Conservation (phyloP, 2,113 vertebrate genomes). For the Myiozetetes cayanensis region DNA sequence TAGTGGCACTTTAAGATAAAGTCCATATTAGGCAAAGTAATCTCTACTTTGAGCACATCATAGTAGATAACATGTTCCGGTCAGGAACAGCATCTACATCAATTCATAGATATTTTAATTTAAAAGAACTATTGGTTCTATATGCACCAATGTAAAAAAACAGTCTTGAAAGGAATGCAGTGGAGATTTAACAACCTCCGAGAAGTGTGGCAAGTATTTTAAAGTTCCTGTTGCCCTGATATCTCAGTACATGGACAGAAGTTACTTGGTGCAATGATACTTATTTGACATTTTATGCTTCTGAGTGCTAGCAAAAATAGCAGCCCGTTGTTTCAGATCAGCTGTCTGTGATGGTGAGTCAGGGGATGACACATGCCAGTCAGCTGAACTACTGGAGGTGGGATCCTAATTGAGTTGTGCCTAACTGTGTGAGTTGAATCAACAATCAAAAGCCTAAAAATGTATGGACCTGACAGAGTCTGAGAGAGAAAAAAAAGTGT, state of each 20-base stretch:
- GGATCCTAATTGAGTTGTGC: neutral
- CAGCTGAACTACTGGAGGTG: neutral
- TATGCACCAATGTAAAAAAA: neutral
- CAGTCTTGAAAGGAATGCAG: neutral
- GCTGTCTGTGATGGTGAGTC: neutral
- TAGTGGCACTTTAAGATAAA: neutral
- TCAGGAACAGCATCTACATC: neutral
- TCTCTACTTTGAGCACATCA: neutral
- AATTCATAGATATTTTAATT: neutral
- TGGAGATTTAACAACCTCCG: neutral
- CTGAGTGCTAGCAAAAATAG: neutral
- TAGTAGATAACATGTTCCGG: neutral
- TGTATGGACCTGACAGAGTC: neutral
- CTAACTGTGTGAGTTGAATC: neutral
- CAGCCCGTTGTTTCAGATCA: neutral
- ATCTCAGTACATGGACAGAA: neutral
- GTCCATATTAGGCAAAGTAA: neutral
- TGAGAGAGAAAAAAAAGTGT: neutral
- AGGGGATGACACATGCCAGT: slow-evolving; percentile 9
- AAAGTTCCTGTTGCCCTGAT: neutral
- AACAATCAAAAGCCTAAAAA: neutral
- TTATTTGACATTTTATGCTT: neutral
- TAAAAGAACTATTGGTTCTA: neutral
- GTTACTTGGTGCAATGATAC: neutral
- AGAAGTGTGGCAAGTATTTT: neutral